These are phyloP conservation scores for Alethe diademata DNA, from an alignment of 2,113 vertebrate species.

Conservation along the genomic window DNA sequence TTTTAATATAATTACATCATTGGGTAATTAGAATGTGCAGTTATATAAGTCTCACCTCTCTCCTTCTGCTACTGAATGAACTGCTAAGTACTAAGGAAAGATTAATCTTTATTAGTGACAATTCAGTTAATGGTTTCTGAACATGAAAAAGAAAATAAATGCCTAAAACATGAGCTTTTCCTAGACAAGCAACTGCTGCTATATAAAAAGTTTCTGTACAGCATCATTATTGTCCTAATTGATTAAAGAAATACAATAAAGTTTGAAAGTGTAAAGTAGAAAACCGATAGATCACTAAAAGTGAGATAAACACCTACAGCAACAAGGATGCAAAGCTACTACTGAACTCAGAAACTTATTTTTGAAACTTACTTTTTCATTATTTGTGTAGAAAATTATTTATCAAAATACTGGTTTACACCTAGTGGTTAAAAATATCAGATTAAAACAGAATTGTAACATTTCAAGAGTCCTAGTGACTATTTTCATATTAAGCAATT, in stretches of 20 bases:
- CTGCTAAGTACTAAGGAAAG: not conserved
- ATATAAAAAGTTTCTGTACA: not conserved
- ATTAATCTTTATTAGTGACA: slow-evolving; percentile 18
- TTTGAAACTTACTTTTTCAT: not conserved
- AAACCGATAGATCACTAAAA: not conserved
- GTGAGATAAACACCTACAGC: not conserved
- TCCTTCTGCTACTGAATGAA: not conserved
- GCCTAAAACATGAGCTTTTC: not conserved
- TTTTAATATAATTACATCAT: slow-evolving; percentile 58
- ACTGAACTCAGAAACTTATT: not conserved
- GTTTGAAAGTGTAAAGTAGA: not conserved
- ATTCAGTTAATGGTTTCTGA: not conserved
- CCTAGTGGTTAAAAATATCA: not conserved
- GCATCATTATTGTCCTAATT: not conserved
- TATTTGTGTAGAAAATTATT: not conserved
- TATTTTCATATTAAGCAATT: not conserved
- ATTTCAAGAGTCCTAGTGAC: not conserved
- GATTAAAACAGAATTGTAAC: not conserved
- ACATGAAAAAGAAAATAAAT: not conserved
- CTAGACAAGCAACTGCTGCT: not conserved
- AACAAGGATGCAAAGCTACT: not conserved
- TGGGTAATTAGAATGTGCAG: slow-evolving; percentile 21
- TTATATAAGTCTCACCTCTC: slow-evolving; percentile 20
- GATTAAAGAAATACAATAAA: not conserved
- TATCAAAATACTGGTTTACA: not conserved